These are phyloP conservation scores for Rhincodon typus DNA, from an alignment of 2,797 vertebrate genomes.

Conservation along the genomic window DNA sequence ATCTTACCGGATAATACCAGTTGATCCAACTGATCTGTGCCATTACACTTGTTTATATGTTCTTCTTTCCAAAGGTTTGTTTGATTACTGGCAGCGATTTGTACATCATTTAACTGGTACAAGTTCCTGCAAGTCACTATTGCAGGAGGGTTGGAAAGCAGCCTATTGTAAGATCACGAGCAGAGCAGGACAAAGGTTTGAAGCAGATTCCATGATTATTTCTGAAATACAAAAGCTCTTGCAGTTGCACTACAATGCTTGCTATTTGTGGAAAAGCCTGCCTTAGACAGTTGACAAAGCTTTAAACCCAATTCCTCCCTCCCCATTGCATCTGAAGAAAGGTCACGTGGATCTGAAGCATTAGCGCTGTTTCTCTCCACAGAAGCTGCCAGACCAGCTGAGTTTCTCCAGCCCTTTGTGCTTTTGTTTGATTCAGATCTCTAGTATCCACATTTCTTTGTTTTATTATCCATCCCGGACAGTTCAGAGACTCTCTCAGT, in stretches of 20 bases:
- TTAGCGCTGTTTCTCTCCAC: no score
- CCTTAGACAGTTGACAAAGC: background rate
- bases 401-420: no score
- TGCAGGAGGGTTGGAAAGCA: background rate
- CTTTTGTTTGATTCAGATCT: background rate
- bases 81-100: background rate
- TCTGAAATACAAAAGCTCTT: background rate
- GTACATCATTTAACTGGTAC: background rate
- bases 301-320: background rate
- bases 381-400: no score
- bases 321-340: background rate
- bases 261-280: background rate
- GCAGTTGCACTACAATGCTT: background rate
- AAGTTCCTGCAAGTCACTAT: background rate
- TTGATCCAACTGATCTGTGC: background rate
- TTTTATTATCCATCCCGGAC: no score
- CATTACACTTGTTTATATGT: no score
- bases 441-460: no score
- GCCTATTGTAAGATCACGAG: background rate
- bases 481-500: background rate
- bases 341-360: no score
- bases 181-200: background rate
- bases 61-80: background rate
- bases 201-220: background rate
- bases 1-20: background rate